Evolutionary conservation across 2,113 vertebrate species (phyloP), one percentile per base, ranked within the genome.

Genomic region (Elgaria multicarinata): DNA sequence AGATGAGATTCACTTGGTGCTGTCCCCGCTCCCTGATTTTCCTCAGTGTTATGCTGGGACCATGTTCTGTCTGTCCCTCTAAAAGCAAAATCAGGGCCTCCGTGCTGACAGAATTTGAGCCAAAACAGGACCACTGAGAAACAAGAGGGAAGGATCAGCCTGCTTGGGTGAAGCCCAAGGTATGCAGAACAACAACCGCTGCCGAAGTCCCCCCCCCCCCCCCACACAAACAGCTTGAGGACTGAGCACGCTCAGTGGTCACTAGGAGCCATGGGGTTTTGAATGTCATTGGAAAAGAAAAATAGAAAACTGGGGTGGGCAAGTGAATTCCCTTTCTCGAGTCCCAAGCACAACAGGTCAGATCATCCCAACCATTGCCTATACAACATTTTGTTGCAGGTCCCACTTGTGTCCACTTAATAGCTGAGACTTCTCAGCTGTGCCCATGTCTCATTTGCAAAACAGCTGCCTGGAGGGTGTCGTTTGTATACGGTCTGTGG

Each of bases 11-110:
- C 67, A 44, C 79, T 82, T 16, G 14, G 58, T 0, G 0, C 18
- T 1, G 0, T 16, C 0, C 50, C 42, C 62, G 5, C 0, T 4
- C 0, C 0, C n/a, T n/a, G n/a, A 46, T 74, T n/a, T 71, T 86
- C 79, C 79, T n/a, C 50, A 9, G 18, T 71, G 7, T 44, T 55
- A 83, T 44, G 26, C 12, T n/a, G 39, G 39, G 71, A 0, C 74
- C 82, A 58, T 4, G 18, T 64, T n/a, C 10, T 77, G 39, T 76
- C 36, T 12, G 4, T 86, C 10, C 6, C 55, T 66, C 74, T 50
- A 67, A 24, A 9, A 66, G 55, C 26, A 44, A 46, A 86, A 53
- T 76, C 58, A 12, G 53, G 26, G 75, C 42, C 33, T 9, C 39
- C 46, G 22, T 46, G 39, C 16, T 2, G 3, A 67, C 36, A 76